Evolutionary conservation across 2,888 invertebrate genomes (phyloP).

Genomic region (Lepas anatifera): DNA sequence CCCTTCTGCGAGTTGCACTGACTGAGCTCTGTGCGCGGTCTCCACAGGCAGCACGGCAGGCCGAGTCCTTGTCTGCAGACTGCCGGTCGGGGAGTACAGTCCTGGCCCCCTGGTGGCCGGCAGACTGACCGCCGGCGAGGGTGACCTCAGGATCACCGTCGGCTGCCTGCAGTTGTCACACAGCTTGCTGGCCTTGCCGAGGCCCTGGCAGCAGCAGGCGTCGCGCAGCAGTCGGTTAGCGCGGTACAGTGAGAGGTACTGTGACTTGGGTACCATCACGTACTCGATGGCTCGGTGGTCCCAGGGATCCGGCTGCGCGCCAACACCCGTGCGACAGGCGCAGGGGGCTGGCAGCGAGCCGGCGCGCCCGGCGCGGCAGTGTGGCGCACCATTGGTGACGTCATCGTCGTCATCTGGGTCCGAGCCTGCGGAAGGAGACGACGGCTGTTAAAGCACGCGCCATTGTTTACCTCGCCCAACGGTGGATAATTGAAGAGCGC

Average conservation of each 20-base stretch:
- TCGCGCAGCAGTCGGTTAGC: constrained; percentile 10
- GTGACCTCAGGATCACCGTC: not conserved
- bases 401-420: not conserved
- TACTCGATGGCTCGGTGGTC: constrained; percentile 10
- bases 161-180: constrained; percentile 1
- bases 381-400: not conserved
- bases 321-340: not conserved
- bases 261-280: constrained; percentile 8
- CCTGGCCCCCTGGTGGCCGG: not conserved
- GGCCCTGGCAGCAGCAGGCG: constrained; percentile 7
- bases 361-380: not conserved
- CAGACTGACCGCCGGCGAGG: not conserved
- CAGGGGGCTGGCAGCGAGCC: not conserved
- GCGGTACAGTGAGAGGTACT: constrained; percentile 8
- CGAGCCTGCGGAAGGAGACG: not conserved
- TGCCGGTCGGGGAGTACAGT: not conserved
- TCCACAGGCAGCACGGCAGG: no score
- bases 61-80: not conserved
- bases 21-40: no score
- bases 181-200: not conserved
- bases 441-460: no score
- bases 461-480: no score
- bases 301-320: not conserved
- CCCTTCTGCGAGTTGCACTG: no score
- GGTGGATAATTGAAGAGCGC: no score